Evolutionary conservation across 2,113 vertebrate genomes (phyloP).

Genomic region (Dicerorhinus sumatrensis): DNA sequence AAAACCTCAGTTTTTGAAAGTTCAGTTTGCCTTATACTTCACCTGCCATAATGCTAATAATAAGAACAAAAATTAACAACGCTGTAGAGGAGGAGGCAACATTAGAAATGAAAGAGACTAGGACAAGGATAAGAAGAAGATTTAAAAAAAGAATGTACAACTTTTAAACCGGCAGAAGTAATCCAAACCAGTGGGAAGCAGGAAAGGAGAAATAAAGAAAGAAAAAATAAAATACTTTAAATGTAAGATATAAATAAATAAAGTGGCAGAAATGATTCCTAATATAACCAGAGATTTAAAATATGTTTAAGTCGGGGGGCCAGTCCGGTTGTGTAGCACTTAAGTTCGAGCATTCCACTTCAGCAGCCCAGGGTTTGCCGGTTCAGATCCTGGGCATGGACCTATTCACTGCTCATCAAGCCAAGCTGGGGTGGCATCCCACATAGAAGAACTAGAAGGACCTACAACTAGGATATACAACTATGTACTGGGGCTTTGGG

Average conservation of each 20-base stretch:
- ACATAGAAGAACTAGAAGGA: no score
- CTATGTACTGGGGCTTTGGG: no score
- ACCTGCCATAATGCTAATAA: not conserved
- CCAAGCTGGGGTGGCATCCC: no score
- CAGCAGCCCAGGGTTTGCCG: no score
- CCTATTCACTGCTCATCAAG: no score
- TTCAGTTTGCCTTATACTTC: not conserved
- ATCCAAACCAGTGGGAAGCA: not conserved
- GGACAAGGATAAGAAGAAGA: not conserved
- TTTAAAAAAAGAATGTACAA: not conserved
- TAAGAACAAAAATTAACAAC: not conserved
- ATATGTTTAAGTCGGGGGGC: not conserved
- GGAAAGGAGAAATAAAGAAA: not conserved
- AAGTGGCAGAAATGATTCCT: not conserved
- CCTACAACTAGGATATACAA: no score
- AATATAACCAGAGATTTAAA: not conserved
- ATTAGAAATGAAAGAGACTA: not conserved
- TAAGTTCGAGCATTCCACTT: no score
- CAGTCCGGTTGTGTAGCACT: no score
- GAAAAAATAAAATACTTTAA: not conserved
- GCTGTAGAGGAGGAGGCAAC: not conserved
- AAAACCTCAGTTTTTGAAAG: not conserved
- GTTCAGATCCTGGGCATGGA: no score
- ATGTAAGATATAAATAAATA: not conserved
- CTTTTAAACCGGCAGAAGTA: not conserved